These are phyloP conservation scores for Schizopygopsis pylzovi DNA, from an alignment of 2,797 vertebrate genomes.

Conservation along the genomic window DNA sequence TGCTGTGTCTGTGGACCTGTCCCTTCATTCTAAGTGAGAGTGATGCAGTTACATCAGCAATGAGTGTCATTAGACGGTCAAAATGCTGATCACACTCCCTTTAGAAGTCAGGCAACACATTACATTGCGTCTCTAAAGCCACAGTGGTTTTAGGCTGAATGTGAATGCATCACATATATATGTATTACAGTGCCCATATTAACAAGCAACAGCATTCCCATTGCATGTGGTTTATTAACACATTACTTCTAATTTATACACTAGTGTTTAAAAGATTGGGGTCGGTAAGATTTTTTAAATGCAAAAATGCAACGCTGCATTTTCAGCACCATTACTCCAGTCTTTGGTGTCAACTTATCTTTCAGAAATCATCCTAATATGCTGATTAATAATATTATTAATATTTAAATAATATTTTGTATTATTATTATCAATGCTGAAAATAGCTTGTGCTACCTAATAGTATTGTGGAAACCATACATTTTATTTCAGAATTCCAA, in stretches of 20 bases:
- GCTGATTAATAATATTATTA: neutral
- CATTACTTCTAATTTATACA: neutral
- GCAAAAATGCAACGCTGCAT: too few relatives aligned
- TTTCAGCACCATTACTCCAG: too few relatives aligned
- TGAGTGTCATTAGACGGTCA: neutral
- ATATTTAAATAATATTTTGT: too few relatives aligned
- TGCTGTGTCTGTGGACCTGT: slow-evolving; percentile 8
- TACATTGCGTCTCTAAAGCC: neutral
- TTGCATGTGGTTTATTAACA: neutral
- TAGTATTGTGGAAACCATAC: too few relatives aligned
- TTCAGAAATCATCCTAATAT: neutral
- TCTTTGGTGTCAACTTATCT: neutral
- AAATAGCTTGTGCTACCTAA: neutral
- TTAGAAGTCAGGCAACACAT: neutral
- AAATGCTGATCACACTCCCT: slow-evolving; percentile 2
- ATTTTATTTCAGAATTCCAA: too few relatives aligned
- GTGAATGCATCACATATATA: neutral
- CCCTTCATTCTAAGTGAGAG: slow-evolving; percentile 20
- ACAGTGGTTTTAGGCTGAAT: neutral
- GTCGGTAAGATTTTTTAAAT: neutral
- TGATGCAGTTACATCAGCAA: slow-evolving; percentile 15
- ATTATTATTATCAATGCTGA: neutral
- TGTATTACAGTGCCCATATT: neutral
- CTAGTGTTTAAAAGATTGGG: neutral
- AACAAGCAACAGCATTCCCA: neutral